phyloP scores from a whole-genome alignment of 2,888 invertebrate species.

The Ethmia dodecea region DNA sequence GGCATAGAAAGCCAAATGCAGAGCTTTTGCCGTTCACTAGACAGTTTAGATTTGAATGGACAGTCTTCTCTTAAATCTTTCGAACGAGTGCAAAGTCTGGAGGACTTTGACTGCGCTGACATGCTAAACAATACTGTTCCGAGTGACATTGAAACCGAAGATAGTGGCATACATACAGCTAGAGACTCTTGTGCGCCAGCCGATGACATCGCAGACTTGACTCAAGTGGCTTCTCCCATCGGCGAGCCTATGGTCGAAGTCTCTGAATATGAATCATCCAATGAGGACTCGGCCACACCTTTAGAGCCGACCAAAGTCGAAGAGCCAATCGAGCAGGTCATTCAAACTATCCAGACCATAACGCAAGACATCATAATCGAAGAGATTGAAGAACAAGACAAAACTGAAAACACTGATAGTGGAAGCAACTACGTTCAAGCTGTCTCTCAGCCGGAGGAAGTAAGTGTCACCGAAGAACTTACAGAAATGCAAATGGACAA shows the following conservation, averaged over 20 bases:
- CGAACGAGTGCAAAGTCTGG: slow-evolving; percentile 80
- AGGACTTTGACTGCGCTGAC: slow-evolving; percentile 80
- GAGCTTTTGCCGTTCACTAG: slow-evolving; percentile 80
- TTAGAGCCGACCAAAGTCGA: slow-evolving; percentile 48
- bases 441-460: slow-evolving; percentile 61
- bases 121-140: slow-evolving; percentile 76
- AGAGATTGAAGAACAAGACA: slow-evolving; percentile 60
- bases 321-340: slow-evolving; percentile 32
- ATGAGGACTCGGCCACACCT: slow-evolving; percentile 51
- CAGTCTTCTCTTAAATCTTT: slow-evolving; percentile 74
- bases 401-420: slow-evolving; percentile 58
- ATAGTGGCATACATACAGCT: slow-evolving; percentile 88
- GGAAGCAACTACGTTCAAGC: slow-evolving; percentile 66
- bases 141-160: slow-evolving; percentile 84
- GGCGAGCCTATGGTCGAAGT: slow-evolving; percentile 62
- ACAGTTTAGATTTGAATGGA: slow-evolving; percentile 80
- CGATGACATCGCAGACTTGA: slow-evolving; percentile 82
- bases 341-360: slow-evolving; percentile 37
- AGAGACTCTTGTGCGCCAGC: slow-evolving; percentile 87
- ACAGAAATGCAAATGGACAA: slow-evolving; percentile 73
- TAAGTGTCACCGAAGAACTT: slow-evolving; percentile 61
- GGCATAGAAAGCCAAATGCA: slow-evolving; percentile 76
- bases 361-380: slow-evolving; percentile 62
- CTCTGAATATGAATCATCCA: slow-evolving; percentile 68
- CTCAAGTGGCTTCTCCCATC: slow-evolving; percentile 66